A percentile compares a stretch with the other conserved stretches of the same genome.
These are phyloP conservation scores for Heliothis peltigera DNA, from an alignment of 2,888 invertebrate species.

Conservation along the genomic window DNA sequence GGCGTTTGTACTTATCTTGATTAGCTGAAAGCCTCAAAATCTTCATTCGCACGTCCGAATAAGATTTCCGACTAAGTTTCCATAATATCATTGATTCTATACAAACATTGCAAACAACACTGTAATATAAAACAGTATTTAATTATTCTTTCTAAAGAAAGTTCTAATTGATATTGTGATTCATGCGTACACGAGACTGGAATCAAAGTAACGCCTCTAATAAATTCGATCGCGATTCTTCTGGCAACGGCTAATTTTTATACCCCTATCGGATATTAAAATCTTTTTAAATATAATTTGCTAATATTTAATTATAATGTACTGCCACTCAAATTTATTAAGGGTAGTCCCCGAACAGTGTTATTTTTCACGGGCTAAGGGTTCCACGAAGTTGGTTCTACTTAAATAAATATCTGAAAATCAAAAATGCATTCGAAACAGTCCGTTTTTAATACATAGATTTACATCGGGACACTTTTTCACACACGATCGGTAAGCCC, in stretches of 20 bases:
- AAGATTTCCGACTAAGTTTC: conserved; percentile 1
- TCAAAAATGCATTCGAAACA: background rate
- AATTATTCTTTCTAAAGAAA: conserved; percentile 48
- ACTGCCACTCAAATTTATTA: background rate
- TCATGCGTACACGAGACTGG: conserved; percentile 54
- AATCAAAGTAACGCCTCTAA: conserved; percentile 61
- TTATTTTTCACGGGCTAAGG: background rate
- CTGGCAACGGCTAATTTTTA: conserved; percentile 46
- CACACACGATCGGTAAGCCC: no score
- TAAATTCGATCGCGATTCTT: conserved; percentile 58
- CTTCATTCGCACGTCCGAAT: background rate
- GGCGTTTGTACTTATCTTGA: no score
- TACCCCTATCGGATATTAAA: conserved; percentile 33
- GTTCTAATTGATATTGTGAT: conserved; percentile 64
- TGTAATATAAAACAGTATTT: conserved; percentile 17
- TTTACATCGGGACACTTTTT: no score
- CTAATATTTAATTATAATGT: conserved; percentile 9
- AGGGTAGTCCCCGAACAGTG: background rate
- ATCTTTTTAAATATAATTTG: conserved; percentile 38
- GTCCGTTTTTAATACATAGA: no score
- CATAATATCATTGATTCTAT: background rate
- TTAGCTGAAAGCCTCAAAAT: no score
- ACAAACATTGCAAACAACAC: conserved; percentile 6
- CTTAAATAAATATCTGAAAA: no score
- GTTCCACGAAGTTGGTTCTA: background rate